Evolutionary conservation across 2,113 vertebrate species (phyloP), one percentile per base, ranked within the genome.

Genomic region (Cariama cristata): DNA sequence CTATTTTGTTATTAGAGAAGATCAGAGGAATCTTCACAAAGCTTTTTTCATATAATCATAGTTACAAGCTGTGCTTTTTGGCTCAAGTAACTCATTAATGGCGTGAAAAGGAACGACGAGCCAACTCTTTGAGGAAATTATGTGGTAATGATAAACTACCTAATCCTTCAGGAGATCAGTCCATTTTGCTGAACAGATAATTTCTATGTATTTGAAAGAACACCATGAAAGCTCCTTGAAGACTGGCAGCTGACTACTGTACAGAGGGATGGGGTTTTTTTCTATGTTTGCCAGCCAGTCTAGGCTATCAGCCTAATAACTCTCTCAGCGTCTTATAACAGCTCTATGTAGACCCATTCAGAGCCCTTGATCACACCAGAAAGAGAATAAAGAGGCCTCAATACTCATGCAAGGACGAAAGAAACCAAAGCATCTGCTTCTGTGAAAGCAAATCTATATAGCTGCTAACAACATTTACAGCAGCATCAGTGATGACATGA

Each of bases 231-330:
- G 79, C 72, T 80, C 56, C 94, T n/a, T 21, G 88, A 96, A 96
- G 88, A 94, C 45, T 96, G 88, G 56, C 95, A 96, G 92, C 88
- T 87, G 96, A 95, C 93, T 90, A 60, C 53, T 1, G 2, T 75
- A 50, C 12, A 67, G 67, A 90, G n/a, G 49, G 88, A 90, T 76
- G 52, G 14, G 8, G 8, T 97, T 68, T 35, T 71, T 56, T 94
- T 81, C 76, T 88, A 42, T 92, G 67, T 86, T 95, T 95, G 72
- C 79, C 84, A 95, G 94, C 47, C 58, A 95, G 85, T 72, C 73
- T 77, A 88, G 93, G 93, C 92, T 86, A 88, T 79, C 83, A 89
- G 90, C 82, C 94, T 94, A 96, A 82, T 96, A 96, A 67, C 94
- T 92, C 94, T 92, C 86, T 83, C 79, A 95, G 64, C 88, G 91